Base-by-base conservation (phyloP, 2,888 invertebrate genomes). In the Drosophila mayaguana region DNA sequence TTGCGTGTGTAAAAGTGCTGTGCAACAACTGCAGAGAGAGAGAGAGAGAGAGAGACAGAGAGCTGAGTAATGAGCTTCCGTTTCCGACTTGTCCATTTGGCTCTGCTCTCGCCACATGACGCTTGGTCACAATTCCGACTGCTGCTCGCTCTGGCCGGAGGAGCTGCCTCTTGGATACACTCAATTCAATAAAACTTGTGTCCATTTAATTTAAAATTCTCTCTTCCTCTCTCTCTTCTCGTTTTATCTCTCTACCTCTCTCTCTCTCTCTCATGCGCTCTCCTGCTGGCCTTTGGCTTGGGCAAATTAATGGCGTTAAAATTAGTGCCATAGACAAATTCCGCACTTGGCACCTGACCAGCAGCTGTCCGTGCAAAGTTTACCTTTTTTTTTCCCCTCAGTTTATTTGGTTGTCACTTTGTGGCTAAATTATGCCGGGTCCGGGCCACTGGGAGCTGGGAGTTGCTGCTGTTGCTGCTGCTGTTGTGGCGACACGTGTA, bases 101-200 rank as follows among this genome's bases (percentile, higher is more conserved):
- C 55, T 54, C 51, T 16, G 25, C 51, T 53, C 40, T 61, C 32
- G 16, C 36, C 62, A 70, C 68, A 68, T 64, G 68, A 72, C 43
- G 55, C 36, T 64, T 43, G 70, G 64, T 51, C 60, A 22, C 67
- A 20, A 36, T 28, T 25, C 45, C 46, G 25, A n/a, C 28, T 28
- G 28, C 50, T 22, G 42, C 25, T 38, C 36, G 28, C 16, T 32
- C 42, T 8, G 11, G 32, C 32, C 32, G 32, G 32, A 32, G 32
- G 20, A 38, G 20, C 1, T 2, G 55, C 42, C 42, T 20, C 18
- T 43, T 63, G 57, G 65, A 57, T 67, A 70, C 72, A 75, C 77
- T 80, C 84, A 87, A 89, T 90, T 85, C 81, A 90, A 89, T 89
- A 89, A 90, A 88, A 89, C 68, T 86, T 90, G 88, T 81, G 89